These are phyloP conservation scores for Bubo blakistoni DNA, from an alignment of 2,113 vertebrate genomes.

Conservation along the genomic window DNA sequence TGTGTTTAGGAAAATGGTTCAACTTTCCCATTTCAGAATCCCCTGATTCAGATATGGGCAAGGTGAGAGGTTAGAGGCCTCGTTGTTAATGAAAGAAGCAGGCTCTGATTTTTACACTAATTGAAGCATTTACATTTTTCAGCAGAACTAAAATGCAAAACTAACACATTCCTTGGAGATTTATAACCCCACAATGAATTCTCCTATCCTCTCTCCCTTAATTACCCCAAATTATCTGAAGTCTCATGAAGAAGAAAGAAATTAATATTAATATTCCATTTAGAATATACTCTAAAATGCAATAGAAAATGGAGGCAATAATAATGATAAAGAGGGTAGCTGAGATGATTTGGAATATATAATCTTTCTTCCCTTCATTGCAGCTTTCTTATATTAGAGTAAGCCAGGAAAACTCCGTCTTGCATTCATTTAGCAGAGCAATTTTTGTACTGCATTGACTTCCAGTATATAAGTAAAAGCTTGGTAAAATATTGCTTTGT, in stretches of 20 bases:
- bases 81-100: background rate
- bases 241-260: conserved; percentile 34
- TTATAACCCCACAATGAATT: background rate
- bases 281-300: conserved; percentile 55
- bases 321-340: conserved; percentile 59
- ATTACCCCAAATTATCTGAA: conserved; percentile 46
- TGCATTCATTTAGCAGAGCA: background rate
- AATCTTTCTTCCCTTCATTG: conserved; percentile 12
- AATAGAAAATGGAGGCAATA: conserved; percentile 59
- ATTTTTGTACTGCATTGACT: conserved; percentile 1
- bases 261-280: conserved; percentile 68
- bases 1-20: background rate
- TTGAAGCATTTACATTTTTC: conserved; percentile 43
- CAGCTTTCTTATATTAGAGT: background rate
- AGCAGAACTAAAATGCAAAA: conserved; percentile 44
- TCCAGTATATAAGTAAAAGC: background rate
- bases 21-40: background rate
- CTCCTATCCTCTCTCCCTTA: background rate
- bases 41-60: background rate
- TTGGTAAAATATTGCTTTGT: background rate
- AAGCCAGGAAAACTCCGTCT: background rate
- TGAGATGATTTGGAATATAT: conserved; percentile 56
- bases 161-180: conserved; percentile 21
- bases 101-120: conserved; percentile 36
- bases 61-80: conserved; percentile 37